These are phyloP conservation scores for Trachops cirrhosus DNA, from an alignment of 2,797 vertebrate species.

Conservation along the genomic window DNA sequence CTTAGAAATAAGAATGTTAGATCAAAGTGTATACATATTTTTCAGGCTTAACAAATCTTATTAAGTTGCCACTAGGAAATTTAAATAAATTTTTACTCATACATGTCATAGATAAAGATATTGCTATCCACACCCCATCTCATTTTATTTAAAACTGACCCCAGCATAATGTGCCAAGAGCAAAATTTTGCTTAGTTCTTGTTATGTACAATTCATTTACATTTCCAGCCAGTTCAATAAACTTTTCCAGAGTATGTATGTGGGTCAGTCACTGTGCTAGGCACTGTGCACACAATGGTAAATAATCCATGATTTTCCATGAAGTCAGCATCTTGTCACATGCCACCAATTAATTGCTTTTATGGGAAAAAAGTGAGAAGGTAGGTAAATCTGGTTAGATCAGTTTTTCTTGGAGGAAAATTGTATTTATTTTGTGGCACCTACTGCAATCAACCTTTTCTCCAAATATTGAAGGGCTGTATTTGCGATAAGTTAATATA, in stretches of 20 bases:
- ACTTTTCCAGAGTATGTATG: background rate
- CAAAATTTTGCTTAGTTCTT: background rate
- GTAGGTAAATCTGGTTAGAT: background rate
- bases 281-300: background rate
- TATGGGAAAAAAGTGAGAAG: background rate
- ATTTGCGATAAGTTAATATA: background rate
- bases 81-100: background rate
- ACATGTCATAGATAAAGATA: background rate
- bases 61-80: conserved; percentile 8
- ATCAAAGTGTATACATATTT: background rate
- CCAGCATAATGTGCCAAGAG: background rate
- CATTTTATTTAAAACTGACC: conserved; percentile 26
- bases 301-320: background rate
- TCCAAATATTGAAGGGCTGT: background rate
- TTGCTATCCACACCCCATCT: background rate
- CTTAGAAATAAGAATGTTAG: background rate
- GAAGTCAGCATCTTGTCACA: background rate
- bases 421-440: background rate
- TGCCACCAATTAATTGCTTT: background rate
- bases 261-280: background rate
- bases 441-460: background rate
- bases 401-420: background rate
- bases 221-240: background rate
- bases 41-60: background rate
- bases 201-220: background rate